phyloP scores from a whole-genome alignment of 92 coral and sea anemone species.

The Paramuricea clavata region DNA sequence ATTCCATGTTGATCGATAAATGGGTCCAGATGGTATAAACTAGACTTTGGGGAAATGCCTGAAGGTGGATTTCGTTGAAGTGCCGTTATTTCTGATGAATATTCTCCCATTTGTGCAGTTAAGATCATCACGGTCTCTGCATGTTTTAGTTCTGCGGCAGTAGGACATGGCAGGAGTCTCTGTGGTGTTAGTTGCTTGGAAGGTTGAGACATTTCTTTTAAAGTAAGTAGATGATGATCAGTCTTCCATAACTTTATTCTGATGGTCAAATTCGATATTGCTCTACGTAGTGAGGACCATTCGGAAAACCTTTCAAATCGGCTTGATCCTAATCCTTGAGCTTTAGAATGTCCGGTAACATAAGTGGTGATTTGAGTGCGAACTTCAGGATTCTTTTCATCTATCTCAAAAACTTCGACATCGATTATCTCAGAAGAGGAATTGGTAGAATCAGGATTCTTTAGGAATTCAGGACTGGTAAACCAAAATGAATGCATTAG shows the following conservation, averaged over 20 bases:
- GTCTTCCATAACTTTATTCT: not conserved
- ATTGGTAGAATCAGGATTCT: not conserved
- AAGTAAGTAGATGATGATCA: not conserved
- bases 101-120: too few species aligned
- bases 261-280: slow-evolving; percentile 50
- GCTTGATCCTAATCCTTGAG: not conserved
- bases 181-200: too few species aligned
- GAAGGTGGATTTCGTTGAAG: too few species aligned
- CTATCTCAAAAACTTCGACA: not conserved
- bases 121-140: too few species aligned
- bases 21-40: too few species aligned
- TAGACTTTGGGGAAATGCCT: too few species aligned
- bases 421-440: not conserved
- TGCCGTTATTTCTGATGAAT: too few species aligned
- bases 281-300: not conserved
- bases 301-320: not conserved
- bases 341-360: not conserved
- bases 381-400: slow-evolving; percentile 59
- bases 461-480: slow-evolving; percentile 52
- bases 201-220: too few species aligned
- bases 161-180: too few species aligned
- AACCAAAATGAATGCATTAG: slow-evolving; percentile 45
- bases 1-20: too few species aligned
- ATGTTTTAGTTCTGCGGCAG: too few species aligned
- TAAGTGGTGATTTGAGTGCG: slow-evolving; percentile 23